Base-by-base conservation (phyloP, 2,888 invertebrate species). In the Coenonympha glycerion region DNA sequence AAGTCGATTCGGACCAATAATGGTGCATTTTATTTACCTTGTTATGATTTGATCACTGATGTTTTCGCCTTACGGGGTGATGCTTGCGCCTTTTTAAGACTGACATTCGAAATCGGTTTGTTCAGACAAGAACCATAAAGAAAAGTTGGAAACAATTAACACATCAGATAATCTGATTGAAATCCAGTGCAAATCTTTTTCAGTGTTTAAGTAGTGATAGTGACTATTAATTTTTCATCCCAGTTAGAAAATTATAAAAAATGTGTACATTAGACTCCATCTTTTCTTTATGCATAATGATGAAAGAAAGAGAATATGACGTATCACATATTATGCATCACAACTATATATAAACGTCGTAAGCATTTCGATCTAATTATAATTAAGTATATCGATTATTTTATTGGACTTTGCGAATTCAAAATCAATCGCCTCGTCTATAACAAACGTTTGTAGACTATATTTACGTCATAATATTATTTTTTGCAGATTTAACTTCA, bases 91-190 rank as follows among this genome's bases (percentile, higher is more conserved):
- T 56, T 60, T 60, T 58, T 56, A 64, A 69, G 71, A 72, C 70
- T 71, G 68, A 65, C 57, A 56, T 48, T 57, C 55, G 44, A 45
- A 51, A 57, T 62, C 57, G 57, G 56, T 66, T 67, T 63, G 59
- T 59, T 58, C 56, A 58, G 72, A 70, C 73, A 11, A 22, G 6
- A 21, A 37, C 13, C 22, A 37, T 22, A 37, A 9, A 22, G 37
- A 8, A 37, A 22, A 22, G 36, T 11, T 36, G 11, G n/a, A 11
- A 11, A 36, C 21, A 9, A 4, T 24, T 24, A 24, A 11, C 18
- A 18, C 15, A 9, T 33, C 8, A 9, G 1, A 33, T n/a, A 3
- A 16, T 1, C 16, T 9, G 31, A 33, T 8, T 33, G 6, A 15
- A 31, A 15, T 8, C 15, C n/a, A 15, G 36, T 5, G 11, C 19